These are phyloP conservation scores for Holothuria scabra DNA, from an alignment of 53 echinoderm and acorn worm species.

Conservation along the genomic window DNA sequence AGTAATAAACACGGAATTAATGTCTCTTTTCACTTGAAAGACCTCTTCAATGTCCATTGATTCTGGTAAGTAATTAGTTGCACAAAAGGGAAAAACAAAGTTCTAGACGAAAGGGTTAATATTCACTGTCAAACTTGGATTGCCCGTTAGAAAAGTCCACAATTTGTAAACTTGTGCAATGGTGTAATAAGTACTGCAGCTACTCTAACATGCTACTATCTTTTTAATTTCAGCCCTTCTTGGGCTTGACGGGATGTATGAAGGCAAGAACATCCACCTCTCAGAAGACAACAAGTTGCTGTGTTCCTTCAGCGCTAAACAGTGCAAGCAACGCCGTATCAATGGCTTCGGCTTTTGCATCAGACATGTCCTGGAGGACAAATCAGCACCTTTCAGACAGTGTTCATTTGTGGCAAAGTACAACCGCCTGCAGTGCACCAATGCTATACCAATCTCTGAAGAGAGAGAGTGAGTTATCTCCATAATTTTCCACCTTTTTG, in stretches of 20 bases:
- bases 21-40: too few relatives aligned
- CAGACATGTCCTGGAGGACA: slow-evolving; percentile 97
- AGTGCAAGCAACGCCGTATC: slow-evolving; percentile 94
- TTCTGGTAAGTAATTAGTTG: too few relatives aligned
- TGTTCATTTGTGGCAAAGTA: slow-evolving; percentile 96
- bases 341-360: slow-evolving; percentile 99
- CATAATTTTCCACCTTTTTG: too few relatives aligned
- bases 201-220: neutral
- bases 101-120: too few relatives aligned
- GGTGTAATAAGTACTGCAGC: too few relatives aligned
- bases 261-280: slow-evolving; percentile 99
- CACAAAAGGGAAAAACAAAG: too few relatives aligned
- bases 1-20: too few relatives aligned
- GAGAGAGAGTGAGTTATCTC: slow-evolving; percentile 63
- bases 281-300: slow-evolving; percentile 98
- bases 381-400: slow-evolving; percentile 94
- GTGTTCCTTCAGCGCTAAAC: slow-evolving; percentile 97
- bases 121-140: too few relatives aligned
- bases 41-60: too few relatives aligned
- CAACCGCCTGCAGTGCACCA: slow-evolving; percentile 91
- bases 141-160: too few relatives aligned
- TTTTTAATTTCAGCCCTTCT: slow-evolving; percentile 71
- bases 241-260: slow-evolving; percentile 96
- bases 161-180: too few relatives aligned
- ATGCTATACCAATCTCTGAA: slow-evolving; percentile 86